Evolutionary conservation across 2,888 invertebrate species (phyloP), one percentile per base, ranked within the genome.

Genomic region (Trachelus iudaicus): DNA sequence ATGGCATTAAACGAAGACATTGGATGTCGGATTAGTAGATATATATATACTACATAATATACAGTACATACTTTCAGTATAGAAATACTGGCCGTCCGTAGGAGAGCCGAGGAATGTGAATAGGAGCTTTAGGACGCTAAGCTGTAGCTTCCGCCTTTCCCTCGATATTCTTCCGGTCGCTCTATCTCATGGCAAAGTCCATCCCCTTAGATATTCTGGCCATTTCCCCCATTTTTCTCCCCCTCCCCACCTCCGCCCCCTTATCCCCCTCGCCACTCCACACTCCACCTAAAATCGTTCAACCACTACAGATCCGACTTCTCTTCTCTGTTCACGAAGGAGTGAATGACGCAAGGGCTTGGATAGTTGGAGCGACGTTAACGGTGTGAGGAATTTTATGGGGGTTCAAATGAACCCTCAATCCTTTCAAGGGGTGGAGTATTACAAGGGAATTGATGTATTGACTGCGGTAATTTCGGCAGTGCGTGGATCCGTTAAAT

Each of bases 71-170:
- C 23, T 56, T 9, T 56, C 56, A 9, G 56, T 23, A 23, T 23
- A 56, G 56, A 56, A 56, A 56, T 56, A 23, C 23, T 0, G 56
- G 15, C 2, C 1, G 23, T 2, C 23, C 56, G 9, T 1, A 23
- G 6, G 56, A 56, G 23, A 56, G 23, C 56, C 9, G 23, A 56
- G 56, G 56, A 56, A 56, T 56, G 56, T 56, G 56, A 56, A 56
- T 56, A 9, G 85, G 85, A 76, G 76, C 82, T 83, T 84, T 78
- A 81, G 83, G 80, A 82, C 83, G 83, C 85, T 88, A 86, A 89
- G 85, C 87, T 83, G 85, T 84, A 83, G 84, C 84, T 89, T 88
- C 87, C 88, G 87, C 84, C 86, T 85, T 85, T 84, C 82, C 83
- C 85, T 83, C 75, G 78, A 85, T 83, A 85, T 83, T 83, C 87